Conservation (phyloP, 2,113 vertebrate genomes). For the Haplochromis vanheusdeni region DNA sequence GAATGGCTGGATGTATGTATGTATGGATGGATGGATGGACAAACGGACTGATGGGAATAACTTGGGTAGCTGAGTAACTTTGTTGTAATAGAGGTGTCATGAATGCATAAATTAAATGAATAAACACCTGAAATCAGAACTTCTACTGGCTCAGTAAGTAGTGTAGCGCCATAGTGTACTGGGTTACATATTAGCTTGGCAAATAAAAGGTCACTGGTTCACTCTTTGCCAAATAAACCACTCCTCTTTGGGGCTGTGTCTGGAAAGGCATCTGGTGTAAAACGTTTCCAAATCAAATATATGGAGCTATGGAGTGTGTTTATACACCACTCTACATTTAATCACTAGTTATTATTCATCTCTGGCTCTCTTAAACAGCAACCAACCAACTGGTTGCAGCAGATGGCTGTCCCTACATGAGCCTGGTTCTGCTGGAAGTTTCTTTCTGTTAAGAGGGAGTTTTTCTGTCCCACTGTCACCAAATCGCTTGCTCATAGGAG, state of each 20-base stretch:
- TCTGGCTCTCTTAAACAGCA: neutral
- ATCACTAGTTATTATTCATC: neutral
- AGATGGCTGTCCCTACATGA: fast-evolving
- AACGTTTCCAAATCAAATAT: neutral
- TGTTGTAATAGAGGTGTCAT: fast-evolving
- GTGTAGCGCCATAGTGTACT: neutral
- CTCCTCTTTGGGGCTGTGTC: neutral
- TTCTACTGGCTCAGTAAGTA: neutral
- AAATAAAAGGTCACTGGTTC: neutral
- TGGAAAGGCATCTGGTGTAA: neutral
- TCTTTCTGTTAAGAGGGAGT: neutral
- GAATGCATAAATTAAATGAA: neutral
- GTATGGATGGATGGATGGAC: fast-evolving
- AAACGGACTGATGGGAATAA: neutral
- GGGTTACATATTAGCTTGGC: neutral
- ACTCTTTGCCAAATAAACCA: neutral
- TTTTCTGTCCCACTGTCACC: neutral
- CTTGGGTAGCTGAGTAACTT: neutral
- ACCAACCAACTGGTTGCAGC: neutral
- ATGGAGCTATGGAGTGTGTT: neutral
- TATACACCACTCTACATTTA: neutral
- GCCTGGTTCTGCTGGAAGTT: neutral
- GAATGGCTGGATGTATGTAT: fast-evolving
- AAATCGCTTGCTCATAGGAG: neutral
- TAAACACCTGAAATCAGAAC: neutral